Evolutionary conservation across 2,797 vertebrate species (phyloP).

Genomic region (Steatocranus sp.): DNA sequence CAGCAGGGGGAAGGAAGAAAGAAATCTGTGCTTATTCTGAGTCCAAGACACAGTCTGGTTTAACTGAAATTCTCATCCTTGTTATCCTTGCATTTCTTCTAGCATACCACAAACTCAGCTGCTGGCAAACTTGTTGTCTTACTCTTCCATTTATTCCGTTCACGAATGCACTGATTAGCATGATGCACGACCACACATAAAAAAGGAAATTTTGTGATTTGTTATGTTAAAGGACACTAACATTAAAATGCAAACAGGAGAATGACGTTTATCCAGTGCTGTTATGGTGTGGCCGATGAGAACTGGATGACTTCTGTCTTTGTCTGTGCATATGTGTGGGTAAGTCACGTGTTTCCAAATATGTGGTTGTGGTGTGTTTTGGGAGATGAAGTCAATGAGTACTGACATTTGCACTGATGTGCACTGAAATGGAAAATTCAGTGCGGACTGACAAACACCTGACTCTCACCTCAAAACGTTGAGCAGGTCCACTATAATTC

Average conservation of each 20-base stretch:
- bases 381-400: conserved; percentile 43
- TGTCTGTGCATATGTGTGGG: not conserved
- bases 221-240: not conserved
- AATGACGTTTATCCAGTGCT: not conserved
- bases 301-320: not conserved
- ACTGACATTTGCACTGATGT: conserved; percentile 66
- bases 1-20: not conserved
- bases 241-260: not conserved
- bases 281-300: not conserved
- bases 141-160: not conserved
- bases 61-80: not conserved
- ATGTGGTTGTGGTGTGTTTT: conserved; percentile 8
- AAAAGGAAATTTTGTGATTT: not conserved
- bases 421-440: conserved; percentile 62
- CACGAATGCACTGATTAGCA: not conserved
- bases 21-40: not conserved
- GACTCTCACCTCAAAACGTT: conserved; percentile 41
- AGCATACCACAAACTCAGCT: not conserved
- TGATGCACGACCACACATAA: not conserved
- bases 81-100: not conserved
- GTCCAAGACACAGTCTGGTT: not conserved
- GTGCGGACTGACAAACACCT: conserved; percentile 44
- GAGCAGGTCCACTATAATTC: not conserved
- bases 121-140: not conserved
- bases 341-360: not conserved